phyloP scores from a whole-genome alignment of 2,113 vertebrate genomes.

The Cynocephalus volans region DNA sequence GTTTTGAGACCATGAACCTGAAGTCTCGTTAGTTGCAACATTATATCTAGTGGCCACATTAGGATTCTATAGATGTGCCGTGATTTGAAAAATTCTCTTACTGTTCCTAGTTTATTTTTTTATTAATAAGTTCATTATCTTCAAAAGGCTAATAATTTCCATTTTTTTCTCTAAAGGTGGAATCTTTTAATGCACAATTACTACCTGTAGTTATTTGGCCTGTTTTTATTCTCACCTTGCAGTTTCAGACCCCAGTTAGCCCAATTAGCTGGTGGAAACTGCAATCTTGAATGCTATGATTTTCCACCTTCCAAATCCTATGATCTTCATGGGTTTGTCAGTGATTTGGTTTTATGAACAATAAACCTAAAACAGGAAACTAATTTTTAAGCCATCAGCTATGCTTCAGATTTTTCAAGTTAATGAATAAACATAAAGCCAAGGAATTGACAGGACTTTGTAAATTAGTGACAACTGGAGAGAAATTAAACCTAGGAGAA shows the following conservation, averaged over 20 bases:
- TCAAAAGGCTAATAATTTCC: not conserved
- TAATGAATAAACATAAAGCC: conserved; percentile 65
- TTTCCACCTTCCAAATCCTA: not conserved
- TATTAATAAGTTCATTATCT: not conserved
- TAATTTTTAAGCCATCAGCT: conserved; percentile 23
- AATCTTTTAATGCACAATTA: not conserved
- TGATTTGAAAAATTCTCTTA: not conserved
- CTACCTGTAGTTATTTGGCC: not conserved
- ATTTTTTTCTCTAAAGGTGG: not conserved
- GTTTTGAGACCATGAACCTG: not conserved
- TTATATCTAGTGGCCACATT: not conserved
- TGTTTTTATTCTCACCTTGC: not conserved
- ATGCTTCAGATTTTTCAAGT: conserved; percentile 55
- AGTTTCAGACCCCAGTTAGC: not conserved
- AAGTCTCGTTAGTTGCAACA: not conserved
- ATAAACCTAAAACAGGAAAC: conserved; percentile 44
- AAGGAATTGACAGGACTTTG: not conserved
- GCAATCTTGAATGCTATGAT: not conserved
- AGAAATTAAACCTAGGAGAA: not conserved
- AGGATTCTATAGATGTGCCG: not conserved
- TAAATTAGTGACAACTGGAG: not conserved
- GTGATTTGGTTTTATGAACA: conserved; percentile 30
- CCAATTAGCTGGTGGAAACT: not conserved
- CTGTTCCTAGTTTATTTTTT: not conserved
- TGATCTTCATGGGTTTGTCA: not conserved